Conservation (phyloP, 2,113 vertebrate genomes). For the Calidris pygmaea region DNA sequence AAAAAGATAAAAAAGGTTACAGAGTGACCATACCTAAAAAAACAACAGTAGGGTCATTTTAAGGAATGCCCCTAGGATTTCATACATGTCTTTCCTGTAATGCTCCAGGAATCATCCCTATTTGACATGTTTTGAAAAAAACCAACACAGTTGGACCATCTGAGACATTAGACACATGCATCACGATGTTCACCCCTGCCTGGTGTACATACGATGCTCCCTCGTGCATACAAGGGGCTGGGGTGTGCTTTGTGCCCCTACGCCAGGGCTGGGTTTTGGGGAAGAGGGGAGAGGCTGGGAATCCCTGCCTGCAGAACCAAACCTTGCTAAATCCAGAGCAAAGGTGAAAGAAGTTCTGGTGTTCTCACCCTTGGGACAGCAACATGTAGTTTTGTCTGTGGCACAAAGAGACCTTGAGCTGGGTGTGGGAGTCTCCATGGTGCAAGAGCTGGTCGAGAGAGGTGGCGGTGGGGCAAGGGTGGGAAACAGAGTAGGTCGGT, state of each 20-base stretch:
- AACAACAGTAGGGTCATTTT: not conserved
- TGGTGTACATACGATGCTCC: rapidly evolving
- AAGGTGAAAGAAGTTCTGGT: not conserved
- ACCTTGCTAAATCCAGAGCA: not conserved
- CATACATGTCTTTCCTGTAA: not conserved
- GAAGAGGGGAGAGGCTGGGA: not conserved
- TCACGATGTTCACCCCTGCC: not conserved
- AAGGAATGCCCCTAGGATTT: not conserved
- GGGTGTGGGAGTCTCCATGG: not conserved
- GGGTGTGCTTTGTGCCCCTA: not conserved
- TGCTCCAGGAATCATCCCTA: not conserved
- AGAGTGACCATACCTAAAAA: not conserved
- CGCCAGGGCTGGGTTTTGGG: not conserved
- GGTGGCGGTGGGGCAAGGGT: not conserved
- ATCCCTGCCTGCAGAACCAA: not conserved
- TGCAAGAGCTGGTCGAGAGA: not conserved
- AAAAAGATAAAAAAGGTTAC: not conserved
- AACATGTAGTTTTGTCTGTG: not conserved
- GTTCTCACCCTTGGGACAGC: not conserved
- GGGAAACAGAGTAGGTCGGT: rapidly evolving
- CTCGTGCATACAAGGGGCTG: rapidly evolving
- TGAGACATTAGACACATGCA: not conserved
- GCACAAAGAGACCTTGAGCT: not conserved
- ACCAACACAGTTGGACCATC: not conserved
- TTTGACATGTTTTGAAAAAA: not conserved